A percentile compares a stretch with the other conserved stretches of the same genome.
Conservation (phyloP, 2,113 vertebrate genomes). For the Laticauda laticaudata region DNA sequence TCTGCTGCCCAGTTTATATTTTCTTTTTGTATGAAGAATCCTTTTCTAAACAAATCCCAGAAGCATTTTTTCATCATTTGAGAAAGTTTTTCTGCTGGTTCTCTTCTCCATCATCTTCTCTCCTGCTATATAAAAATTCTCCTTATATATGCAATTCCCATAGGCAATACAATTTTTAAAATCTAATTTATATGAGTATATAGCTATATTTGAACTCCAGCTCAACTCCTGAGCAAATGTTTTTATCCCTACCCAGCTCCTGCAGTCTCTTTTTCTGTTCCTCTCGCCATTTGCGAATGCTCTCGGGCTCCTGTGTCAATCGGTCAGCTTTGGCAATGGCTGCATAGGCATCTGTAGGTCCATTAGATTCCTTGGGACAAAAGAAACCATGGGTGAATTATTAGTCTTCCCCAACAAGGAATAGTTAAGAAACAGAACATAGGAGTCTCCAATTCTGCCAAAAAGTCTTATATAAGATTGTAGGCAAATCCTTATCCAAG, state of each 20-base stretch:
- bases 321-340: constrained; percentile 90
- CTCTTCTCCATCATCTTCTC: neutral
- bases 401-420: neutral
- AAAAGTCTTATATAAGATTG: neutral
- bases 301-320: constrained; percentile 93
- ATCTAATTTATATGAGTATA: neutral
- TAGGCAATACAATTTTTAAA: neutral
- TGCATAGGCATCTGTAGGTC: constrained; percentile 84
- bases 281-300: constrained; percentile 95
- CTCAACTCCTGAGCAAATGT: neutral
- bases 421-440: neutral
- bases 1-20: neutral
- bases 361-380: constrained; percentile 83
- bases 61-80: neutral
- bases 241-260: constrained; percentile 79
- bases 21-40: neutral
- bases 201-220: neutral
- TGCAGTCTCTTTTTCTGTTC: constrained; percentile 92
- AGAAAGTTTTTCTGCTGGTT: neutral
- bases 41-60: neutral
- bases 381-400: neutral
- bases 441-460: neutral
- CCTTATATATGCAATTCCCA: neutral
- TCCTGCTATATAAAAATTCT: neutral
- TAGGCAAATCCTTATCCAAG: neutral